phyloP scores from a whole-genome alignment of 2,888 invertebrate species.

The Sisyra nigra region DNA sequence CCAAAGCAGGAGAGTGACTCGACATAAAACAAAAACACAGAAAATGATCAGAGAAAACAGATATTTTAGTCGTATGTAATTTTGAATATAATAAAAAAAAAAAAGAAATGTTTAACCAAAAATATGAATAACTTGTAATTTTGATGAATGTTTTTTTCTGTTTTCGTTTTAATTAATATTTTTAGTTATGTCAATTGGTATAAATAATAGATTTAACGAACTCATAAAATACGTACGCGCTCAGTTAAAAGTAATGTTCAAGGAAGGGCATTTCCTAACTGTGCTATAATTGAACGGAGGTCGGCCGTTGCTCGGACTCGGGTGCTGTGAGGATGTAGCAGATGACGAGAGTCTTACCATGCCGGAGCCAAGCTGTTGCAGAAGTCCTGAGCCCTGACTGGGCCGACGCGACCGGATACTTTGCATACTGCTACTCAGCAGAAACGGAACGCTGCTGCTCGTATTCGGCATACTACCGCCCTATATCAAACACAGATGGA shows the following conservation, averaged over 20 bases:
- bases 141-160: too few species aligned
- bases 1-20: conserved; percentile 22
- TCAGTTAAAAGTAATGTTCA: conserved; percentile 53
- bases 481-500: conserved; percentile 28
- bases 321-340: conserved; percentile 31
- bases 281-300: conserved; percentile 34
- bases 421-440: conserved; percentile 65
- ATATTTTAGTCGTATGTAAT: background rate
- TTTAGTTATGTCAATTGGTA: too few species aligned
- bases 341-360: conserved; percentile 77
- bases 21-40: conserved; percentile 10
- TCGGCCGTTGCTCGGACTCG: conserved; percentile 29
- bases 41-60: too few species aligned
- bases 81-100: background rate
- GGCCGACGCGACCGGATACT: conserved; percentile 59
- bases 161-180: too few species aligned
- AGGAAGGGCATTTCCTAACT: conserved; percentile 60
- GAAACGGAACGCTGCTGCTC: conserved; percentile 73
- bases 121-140: background rate
- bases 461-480: conserved; percentile 84
- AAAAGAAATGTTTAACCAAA: background rate
- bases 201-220: too few species aligned
- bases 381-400: conserved; percentile 56
- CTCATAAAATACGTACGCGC: conserved; percentile 23
- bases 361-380: conserved; percentile 83